Conservation (phyloP, 2,888 invertebrate species). For the Luperina testacea region DNA sequence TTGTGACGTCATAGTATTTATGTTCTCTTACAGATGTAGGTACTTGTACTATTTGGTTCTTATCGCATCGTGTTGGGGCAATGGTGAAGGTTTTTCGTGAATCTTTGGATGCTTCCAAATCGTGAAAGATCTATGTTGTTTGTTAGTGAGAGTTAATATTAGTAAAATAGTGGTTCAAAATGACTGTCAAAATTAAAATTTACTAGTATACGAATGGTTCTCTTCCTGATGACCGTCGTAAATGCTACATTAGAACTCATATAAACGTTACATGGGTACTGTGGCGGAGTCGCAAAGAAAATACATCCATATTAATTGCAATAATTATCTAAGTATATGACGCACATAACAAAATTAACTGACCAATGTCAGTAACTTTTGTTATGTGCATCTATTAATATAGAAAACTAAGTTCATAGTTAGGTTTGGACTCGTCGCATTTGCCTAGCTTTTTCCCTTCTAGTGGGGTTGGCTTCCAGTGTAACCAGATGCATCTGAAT, state of each 20-base stretch:
- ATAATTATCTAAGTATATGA: not conserved
- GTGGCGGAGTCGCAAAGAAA: not conserved
- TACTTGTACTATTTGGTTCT: conserved; percentile 34
- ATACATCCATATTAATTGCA: conserved; percentile 2
- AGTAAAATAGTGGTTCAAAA: not conserved
- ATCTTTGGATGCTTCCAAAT: not conserved
- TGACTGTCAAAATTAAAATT: not conserved
- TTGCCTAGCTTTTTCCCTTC: not conserved
- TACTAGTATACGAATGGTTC: not conserved
- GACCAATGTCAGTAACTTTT: not conserved
- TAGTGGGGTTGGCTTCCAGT: not conserved
- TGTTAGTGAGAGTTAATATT: not conserved
- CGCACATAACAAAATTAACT: not conserved
- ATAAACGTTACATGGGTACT: not conserved
- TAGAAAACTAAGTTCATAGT: not conserved
- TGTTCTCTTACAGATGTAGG: not conserved
- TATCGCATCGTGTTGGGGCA: conserved; percentile 19
- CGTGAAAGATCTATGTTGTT: not conserved
- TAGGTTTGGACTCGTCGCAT: not conserved
- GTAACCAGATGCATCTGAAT: not conserved
- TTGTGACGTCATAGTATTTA: conserved; percentile 23
- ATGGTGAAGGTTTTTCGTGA: conserved; percentile 30
- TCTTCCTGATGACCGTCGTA: not conserved
- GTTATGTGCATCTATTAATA: not conserved
- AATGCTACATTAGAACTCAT: not conserved